Conservation (phyloP, 2,113 vertebrate species). For the Rhagologus leucostigma region DNA sequence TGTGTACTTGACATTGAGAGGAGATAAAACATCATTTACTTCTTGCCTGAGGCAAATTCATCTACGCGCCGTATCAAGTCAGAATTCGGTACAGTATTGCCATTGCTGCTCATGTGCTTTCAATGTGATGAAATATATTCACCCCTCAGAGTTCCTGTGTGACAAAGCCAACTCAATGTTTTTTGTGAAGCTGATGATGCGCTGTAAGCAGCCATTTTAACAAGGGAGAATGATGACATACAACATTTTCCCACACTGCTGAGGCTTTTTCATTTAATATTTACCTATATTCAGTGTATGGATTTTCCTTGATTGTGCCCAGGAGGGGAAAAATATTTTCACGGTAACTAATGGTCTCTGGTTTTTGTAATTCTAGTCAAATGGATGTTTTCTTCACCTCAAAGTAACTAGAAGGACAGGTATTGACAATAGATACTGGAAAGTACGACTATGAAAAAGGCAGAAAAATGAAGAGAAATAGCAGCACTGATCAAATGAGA, state of each 20-base stretch:
- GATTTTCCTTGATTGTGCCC: background rate
- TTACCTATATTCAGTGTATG: background rate
- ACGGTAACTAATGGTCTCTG: background rate
- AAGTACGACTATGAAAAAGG: background rate
- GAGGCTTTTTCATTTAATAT: background rate
- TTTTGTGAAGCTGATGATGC: background rate
- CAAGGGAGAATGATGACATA: background rate
- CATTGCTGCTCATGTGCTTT: background rate
- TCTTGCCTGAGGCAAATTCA: background rate
- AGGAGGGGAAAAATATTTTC: background rate
- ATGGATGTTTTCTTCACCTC: background rate
- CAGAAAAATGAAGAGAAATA: background rate
- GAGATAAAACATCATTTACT: conserved; percentile 4
- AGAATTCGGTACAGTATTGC: background rate
- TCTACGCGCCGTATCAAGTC: background rate
- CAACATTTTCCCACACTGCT: background rate
- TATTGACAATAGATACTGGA: background rate
- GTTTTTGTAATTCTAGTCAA: background rate
- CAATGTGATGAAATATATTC: background rate
- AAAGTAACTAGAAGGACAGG: background rate
- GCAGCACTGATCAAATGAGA: background rate
- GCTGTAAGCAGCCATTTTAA: background rate
- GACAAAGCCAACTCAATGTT: background rate
- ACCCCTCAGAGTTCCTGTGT: background rate
- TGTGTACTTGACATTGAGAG: conserved; percentile 4